These are phyloP conservation scores for Hipposideros armiger DNA, from an alignment of 2,113 vertebrate genomes.

Conservation along the genomic window DNA sequence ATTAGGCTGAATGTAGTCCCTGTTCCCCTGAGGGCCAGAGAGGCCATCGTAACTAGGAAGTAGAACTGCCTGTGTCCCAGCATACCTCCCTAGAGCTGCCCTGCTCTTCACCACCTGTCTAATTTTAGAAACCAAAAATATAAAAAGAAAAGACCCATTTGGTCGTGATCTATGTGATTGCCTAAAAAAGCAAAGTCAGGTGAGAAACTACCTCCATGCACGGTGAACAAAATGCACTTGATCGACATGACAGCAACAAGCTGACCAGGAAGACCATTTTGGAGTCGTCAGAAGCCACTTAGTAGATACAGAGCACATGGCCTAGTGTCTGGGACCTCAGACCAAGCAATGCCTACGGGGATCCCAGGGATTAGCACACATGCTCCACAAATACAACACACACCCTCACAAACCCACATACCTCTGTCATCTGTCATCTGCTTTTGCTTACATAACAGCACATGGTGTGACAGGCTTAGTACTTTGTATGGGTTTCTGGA, in stretches of 20 bases:
- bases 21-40: slow-evolving; percentile 26
- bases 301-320: neutral
- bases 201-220: slow-evolving; percentile 45
- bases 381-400: slow-evolving; percentile 58
- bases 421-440: slow-evolving; percentile 53
- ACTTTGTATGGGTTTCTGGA: slow-evolving; percentile 29
- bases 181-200: slow-evolving; percentile 68
- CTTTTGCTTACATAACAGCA: slow-evolving; percentile 83
- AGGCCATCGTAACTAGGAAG: neutral
- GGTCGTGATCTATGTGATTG: slow-evolving; percentile 48
- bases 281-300: neutral
- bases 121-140: slow-evolving; percentile 80
- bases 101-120: slow-evolving; percentile 35
- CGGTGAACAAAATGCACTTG: neutral
- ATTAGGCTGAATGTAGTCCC: slow-evolving; percentile 61
- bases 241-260: neutral
- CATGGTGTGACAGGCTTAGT: slow-evolving; percentile 42
- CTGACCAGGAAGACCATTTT: neutral
- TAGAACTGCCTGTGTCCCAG: slow-evolving; percentile 60
- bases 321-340: neutral
- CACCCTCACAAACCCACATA: slow-evolving; percentile 71
- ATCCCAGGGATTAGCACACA: slow-evolving; percentile 54
- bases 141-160: slow-evolving; percentile 68
- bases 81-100: slow-evolving; percentile 64
- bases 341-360: slow-evolving; percentile 29